Evolutionary conservation across 2,888 invertebrate genomes (phyloP), one percentile per base, ranked within the genome.

Genomic region (Caenorhabditis auriculariae): DNA sequence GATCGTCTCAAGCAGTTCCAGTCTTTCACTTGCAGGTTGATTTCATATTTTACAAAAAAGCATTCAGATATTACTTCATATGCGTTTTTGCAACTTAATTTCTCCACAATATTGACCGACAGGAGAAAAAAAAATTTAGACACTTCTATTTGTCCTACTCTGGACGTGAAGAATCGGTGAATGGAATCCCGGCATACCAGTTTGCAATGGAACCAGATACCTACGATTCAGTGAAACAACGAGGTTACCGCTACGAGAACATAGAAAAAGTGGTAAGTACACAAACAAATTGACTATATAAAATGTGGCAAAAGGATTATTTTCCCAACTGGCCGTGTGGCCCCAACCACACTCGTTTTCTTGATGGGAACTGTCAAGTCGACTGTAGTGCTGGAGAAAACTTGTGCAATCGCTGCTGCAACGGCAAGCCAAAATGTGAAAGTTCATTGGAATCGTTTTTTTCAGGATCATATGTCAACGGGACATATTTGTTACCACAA

Each of bases 1-100:
- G 71, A 72, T 32, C 50, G 32, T 3, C 37, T 75, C 23, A 68
- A 63, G 28, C 66, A 73, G 41, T 77, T 75, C 56, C 76, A 76
- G 37, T 74, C 77, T 6, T 70, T 66, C 35, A 43, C 52, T 24
- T 70, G 69, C 61, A 66, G 63, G 63, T 58, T 42, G 2, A 19
- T 32, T 4, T 39, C 27, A 42, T 2, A 19, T 23, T 29, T 39
- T 42, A 5, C 19, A 29, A n/a, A n/a, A n/a, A n/a, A n/a, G n/a
- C n/a, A n/a, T n/a, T n/a, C n/a, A n/a, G n/a, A n/a, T n/a, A n/a
- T n/a, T n/a, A n/a, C n/a, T n/a, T n/a, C n/a, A n/a, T n/a, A n/a
- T n/a, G n/a, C n/a, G n/a, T n/a, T n/a, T n/a, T n/a, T n/a, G n/a
- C n/a, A n/a, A n/a, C n/a, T n/a, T n/a, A n/a, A n/a, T n/a, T n/a